Evolutionary conservation across 1,140 invertebrate species (phyloP), one percentile per base, ranked within the genome.

Genomic region (Anadara kagoshimensis): DNA sequence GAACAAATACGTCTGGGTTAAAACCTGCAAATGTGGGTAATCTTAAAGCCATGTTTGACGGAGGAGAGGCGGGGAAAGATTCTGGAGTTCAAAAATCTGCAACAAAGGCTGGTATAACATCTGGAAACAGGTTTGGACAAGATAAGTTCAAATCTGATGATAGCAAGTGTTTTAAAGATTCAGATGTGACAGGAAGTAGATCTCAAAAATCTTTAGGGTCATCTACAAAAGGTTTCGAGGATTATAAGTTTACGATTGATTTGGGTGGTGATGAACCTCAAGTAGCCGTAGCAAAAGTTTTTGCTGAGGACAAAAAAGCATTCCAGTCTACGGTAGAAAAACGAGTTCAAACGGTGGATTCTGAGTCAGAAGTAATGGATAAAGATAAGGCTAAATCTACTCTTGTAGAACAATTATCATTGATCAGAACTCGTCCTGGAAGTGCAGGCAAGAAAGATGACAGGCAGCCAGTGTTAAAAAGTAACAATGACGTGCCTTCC

Each of bases 31-130:
- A 64, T 53, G 49, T 64, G 51, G 51, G 18, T 10, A 49, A 64
- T 64, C n/a, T 64, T 8, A 64, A 64, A 53, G 62, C 62, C 36
- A 64, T 41, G 45, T 64, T 64, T 64, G 62, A 64, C 36, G 59
- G 41, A 18, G 44, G 59, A n/a, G 29, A 36, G 29, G 29, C 2
- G 2, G 29, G 29, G 29, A 36, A 36, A 36, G 29, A 36, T 36
- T 36, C 29, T 3, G 29, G 29, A 36, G 7, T 36, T 3, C 29
- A 36, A 36, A 36, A 36, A 7, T 36, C 7, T 36, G 29, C 2
- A 36, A 36, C 29, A 36, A 36, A 36, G 29, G 2, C 29, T 3
- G 29, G 29, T 36, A 2, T 36, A 36, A 36, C 29, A 36, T 36
- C 29, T 36, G 29, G 29, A 36, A 36, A 36, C 29, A 36, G 29